phyloP scores from a whole-genome alignment of 92 coral and sea anemone species.

The Umimayanthus chanpuru region DNA sequence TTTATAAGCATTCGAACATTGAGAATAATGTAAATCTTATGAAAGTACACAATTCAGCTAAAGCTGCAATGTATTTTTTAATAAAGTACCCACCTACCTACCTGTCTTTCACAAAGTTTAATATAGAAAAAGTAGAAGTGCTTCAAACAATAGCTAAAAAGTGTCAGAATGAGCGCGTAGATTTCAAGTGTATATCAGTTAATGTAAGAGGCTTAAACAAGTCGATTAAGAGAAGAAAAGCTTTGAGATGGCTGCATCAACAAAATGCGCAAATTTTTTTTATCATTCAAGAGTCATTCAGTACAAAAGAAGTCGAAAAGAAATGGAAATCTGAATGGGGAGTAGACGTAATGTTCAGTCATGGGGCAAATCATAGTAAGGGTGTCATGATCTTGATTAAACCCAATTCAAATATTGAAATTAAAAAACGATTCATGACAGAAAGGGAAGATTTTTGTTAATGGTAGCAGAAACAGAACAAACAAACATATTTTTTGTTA shows the following conservation, averaged over 20 bases:
- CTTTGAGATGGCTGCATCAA: constrained; percentile 40
- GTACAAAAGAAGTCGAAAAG: constrained; percentile 5
- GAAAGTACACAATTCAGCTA: too few relatives aligned
- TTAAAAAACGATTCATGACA: neutral
- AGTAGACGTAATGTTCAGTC: constrained; percentile 2
- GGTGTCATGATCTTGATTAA: constrained; percentile 11
- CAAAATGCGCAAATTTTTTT: constrained; percentile 45
- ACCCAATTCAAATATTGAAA: constrained; percentile 15
- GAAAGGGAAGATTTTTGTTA: neutral
- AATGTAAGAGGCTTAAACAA: constrained; percentile 29
- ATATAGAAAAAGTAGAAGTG: too few relatives aligned
- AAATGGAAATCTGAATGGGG: constrained; percentile 43
- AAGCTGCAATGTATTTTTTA: too few relatives aligned
- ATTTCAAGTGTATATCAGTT: constrained; percentile 15
- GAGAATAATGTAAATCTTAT: too few relatives aligned
- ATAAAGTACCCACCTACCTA: too few relatives aligned
- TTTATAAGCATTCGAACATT: too few relatives aligned
- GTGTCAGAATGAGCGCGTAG: neutral
- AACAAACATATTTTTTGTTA: neutral
- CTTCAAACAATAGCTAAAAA: too few relatives aligned
- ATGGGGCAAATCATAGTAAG: constrained; percentile 23
- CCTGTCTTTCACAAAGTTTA: too few relatives aligned
- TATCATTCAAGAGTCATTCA: too few relatives aligned
- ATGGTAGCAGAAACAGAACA: neutral
- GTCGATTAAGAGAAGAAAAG: constrained; percentile 45